Base-by-base conservation (phyloP, 2,888 invertebrate genomes). In the Diaphora mendica region DNA sequence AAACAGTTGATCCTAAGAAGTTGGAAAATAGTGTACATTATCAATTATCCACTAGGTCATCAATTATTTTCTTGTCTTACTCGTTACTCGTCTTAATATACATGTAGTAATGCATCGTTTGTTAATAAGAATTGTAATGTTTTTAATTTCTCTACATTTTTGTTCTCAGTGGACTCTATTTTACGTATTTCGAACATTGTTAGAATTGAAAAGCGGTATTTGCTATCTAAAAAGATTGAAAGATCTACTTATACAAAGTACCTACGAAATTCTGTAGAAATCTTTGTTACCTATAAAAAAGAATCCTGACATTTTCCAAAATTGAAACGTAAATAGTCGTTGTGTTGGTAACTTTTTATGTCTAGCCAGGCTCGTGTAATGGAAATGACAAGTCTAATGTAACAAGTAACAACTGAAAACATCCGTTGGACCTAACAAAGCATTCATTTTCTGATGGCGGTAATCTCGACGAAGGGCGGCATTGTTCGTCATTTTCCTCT, bases 381-480 rank as follows among this genome's bases (percentile, higher is more conserved):
- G 92, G 91, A 90, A 92, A 93, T 91, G 93, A 92, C 93, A 92
- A 92, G 93, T 91, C 92, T 94, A 94, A 94, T 92, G 94, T 93
- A 93, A 92, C 93, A 91, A 93, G 93, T 92, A 93, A 93, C 93
- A 91, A 93, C 93, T 92, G 93, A 91, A 92, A 93, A 93, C 93
- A 92, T 93, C 90, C 91, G 89, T 89, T 91, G 92, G 87, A 91
- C 88, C 91, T 92, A 93, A 95, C 95, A 95, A 95, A 95, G 95
- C 95, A 89, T 93, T 95, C 95, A 95, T 95, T 95, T 94, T 92
- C 93, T 91, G 95, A 94, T 93, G 95, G 95, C 95, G 94, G 95
- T 94, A 94, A 95, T 95, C 93, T 93, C 93, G 93, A 93, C 95
- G 93, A 92, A 93, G 95, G 95, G 94, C 93, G 90, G 90, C 90